Percentiles rank a stretch among this genome's conserved stretches.
phyloP scores from a whole-genome alignment of 2,888 invertebrate species.

The Pammene aurita region DNA sequence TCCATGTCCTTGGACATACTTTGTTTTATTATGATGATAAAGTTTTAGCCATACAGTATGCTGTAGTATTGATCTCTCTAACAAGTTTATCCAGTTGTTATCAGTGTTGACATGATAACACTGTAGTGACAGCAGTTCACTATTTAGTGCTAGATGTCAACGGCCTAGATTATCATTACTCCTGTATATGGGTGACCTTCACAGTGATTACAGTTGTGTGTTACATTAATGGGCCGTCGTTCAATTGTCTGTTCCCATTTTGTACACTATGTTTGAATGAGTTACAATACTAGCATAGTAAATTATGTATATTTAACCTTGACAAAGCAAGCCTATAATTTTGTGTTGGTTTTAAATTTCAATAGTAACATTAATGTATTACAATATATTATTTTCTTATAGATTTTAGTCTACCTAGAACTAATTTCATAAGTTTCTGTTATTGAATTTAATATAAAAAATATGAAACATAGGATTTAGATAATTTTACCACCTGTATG shows the following conservation, averaged over 20 bases:
- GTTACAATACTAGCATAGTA: slow-evolving; percentile 2
- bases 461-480: no score
- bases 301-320: neutral
- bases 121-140: slow-evolving; percentile 6
- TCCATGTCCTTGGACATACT: neutral
- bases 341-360: no score
- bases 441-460: no score
- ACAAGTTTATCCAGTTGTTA: slow-evolving; percentile 26
- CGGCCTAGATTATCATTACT: slow-evolving; percentile 20
- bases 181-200: slow-evolving; percentile 25
- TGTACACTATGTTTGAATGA: neutral
- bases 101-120: slow-evolving; percentile 28
- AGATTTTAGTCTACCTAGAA: no score
- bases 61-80: slow-evolving; percentile 18
- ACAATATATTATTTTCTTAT: no score
- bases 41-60: neutral
- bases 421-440: no score
- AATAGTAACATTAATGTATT: no score
- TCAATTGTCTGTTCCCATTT: slow-evolving; percentile 13
- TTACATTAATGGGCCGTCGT: slow-evolving; percentile 22
- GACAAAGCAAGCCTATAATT: no score
- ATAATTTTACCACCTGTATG: no score
- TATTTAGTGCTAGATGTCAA: slow-evolving; percentile 16
- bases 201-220: slow-evolving; percentile 19
- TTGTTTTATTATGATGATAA: neutral